A percentile compares a stretch with the other conserved stretches of the same genome.
Evolutionary conservation across 2,888 invertebrate genomes (phyloP).

Genomic region (Osedax frankpressi): DNA sequence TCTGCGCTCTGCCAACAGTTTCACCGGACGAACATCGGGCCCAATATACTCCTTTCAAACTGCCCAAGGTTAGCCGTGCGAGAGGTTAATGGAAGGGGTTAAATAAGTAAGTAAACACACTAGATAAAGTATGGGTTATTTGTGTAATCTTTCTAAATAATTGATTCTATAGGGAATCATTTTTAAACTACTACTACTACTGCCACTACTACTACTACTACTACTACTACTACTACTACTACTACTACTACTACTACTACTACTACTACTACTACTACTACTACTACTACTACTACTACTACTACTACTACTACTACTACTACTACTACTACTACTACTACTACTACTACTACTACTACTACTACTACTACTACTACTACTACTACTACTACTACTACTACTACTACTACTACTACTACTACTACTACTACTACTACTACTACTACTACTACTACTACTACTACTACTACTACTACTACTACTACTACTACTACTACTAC

Average conservation of each 20-base stretch:
- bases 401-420: background rate
- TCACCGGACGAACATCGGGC: background rate
- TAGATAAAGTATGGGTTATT: no score
- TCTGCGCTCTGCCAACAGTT: background rate
- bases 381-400: background rate
- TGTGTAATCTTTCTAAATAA: no score
- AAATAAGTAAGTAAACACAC: no score
- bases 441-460: no score
- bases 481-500: no score
- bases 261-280: background rate
- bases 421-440: no score
- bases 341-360: background rate
- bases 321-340: background rate
- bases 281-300: background rate
- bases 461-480: no score
- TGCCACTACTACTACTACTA: background rate
- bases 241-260: background rate
- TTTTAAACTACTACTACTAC: conserved; percentile 7
- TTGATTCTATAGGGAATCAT: no score
- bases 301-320: background rate
- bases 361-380: background rate
- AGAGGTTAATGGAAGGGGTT: background rate
- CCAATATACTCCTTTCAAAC: background rate
- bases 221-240: background rate
- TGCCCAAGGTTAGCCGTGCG: background rate